Evolutionary conservation across 2,797 vertebrate genomes (phyloP).

Genomic region (Sebastes aleutianus): DNA sequence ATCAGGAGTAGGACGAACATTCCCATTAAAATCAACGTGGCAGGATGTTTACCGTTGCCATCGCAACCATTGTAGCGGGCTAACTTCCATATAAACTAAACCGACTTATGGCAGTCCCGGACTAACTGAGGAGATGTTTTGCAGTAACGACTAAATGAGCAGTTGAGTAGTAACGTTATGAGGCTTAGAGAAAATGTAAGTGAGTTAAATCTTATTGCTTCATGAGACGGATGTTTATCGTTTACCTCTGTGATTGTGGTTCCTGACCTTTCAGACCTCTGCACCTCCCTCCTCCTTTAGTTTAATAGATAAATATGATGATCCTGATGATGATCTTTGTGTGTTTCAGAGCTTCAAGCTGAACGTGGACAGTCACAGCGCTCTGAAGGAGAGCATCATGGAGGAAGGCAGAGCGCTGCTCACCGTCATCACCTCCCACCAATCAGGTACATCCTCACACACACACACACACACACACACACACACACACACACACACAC

Average conservation of each 20-base stretch:
- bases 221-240: not conserved
- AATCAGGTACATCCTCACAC: constrained; percentile 85
- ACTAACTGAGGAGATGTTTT: too few relatives aligned
- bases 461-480: constrained; percentile 28
- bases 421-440: constrained; percentile 91
- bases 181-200: too few relatives aligned
- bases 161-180: too few relatives aligned
- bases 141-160: too few relatives aligned
- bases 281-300: too few relatives aligned
- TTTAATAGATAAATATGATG: not conserved
- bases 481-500: constrained; percentile 40
- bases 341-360: constrained; percentile 91
- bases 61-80: too few relatives aligned
- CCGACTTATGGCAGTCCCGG: too few relatives aligned
- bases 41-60: too few relatives aligned
- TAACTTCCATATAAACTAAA: too few relatives aligned
- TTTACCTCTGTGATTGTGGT: not conserved
- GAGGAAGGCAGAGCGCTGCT: constrained; percentile 93
- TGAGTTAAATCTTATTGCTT: too few relatives aligned
- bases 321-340: not conserved
- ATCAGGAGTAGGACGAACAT: not conserved
- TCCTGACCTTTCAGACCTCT: not conserved
- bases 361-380: constrained; percentile 89
- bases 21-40: too few relatives aligned
- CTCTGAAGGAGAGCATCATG: constrained; percentile 92